Evolutionary conservation across 1,140 invertebrate species (phyloP).

Genomic region (Mya arenaria): DNA sequence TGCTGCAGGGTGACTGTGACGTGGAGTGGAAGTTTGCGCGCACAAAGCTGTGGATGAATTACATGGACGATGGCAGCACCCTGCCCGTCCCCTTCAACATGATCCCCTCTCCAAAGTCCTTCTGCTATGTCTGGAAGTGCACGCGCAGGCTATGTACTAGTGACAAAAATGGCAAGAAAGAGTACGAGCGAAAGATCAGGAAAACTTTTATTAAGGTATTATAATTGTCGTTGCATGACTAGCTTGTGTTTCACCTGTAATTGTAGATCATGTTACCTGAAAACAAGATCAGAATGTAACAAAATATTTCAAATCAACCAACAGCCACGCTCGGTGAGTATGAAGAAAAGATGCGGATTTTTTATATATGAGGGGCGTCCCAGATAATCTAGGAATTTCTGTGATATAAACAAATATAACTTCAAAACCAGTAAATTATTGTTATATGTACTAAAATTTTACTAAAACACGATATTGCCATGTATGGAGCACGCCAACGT

Average conservation of each 20-base stretch:
- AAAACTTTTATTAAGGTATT: conserved; percentile 80
- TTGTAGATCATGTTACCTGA: not conserved
- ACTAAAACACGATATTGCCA: too few species aligned
- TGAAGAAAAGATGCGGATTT: too few species aligned
- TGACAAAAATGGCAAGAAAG: conserved; percentile 59
- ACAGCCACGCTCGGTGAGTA: too few species aligned
- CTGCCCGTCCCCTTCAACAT: conserved; percentile 95
- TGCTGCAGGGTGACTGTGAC: conserved; percentile 90
- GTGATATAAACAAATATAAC: too few species aligned
- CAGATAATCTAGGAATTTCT: too few species aligned
- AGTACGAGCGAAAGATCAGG: conserved; percentile 67
- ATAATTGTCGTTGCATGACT: not conserved
- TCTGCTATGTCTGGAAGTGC: conserved; percentile 72
- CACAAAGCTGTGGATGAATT: conserved; percentile 95
- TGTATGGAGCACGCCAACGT: too few species aligned
- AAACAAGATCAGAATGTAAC: not conserved
- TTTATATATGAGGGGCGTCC: too few species aligned
- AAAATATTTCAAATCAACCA: too few species aligned
- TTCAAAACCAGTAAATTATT: too few species aligned
- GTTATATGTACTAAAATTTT: too few species aligned
- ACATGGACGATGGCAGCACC: conserved; percentile 94
- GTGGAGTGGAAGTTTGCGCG: conserved; percentile 97
- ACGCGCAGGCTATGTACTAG: conserved; percentile 61
- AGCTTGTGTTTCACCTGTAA: not conserved
- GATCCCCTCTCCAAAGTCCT: conserved; percentile 89